A percentile compares a stretch with the other conserved stretches of the same genome.
Evolutionary conservation across 1,140 invertebrate genomes (phyloP).

Genomic region (Zaprionus vittiger): DNA sequence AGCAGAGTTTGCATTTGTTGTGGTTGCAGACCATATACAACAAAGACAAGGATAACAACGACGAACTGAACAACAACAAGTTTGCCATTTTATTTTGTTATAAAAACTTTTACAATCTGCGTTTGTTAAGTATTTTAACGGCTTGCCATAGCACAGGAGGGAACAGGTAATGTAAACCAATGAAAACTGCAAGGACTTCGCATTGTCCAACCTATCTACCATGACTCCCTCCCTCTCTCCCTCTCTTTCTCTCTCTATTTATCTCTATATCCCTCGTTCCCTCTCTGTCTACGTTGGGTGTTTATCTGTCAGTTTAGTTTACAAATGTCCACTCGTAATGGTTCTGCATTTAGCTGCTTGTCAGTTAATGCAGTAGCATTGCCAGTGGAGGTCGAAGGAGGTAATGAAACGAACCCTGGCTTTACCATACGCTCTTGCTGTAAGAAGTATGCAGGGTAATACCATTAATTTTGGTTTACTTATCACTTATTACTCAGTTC

Average conservation of each 20-base stretch:
- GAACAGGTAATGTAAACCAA: constrained; percentile 66
- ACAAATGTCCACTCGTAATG: constrained; percentile 81
- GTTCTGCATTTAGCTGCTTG: constrained; percentile 66
- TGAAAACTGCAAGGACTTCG: constrained; percentile 74
- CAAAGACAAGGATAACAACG: constrained; percentile 38
- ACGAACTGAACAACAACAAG: constrained; percentile 48
- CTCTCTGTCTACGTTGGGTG: constrained; percentile 56
- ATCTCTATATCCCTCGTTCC: background rate
- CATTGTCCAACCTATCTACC: constrained; percentile 44
- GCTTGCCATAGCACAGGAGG: constrained; percentile 33
- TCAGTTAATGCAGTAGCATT: constrained; percentile 28
- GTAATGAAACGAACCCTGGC: background rate
- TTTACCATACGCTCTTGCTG: constrained; percentile 52
- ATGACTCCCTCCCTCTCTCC: background rate
- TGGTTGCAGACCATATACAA: constrained; percentile 33
- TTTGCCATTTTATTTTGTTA: constrained; percentile 75
- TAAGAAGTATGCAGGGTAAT: background rate
- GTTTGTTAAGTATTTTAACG: constrained; percentile 83
- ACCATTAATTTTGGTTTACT: background rate
- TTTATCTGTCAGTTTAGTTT: constrained; percentile 83
- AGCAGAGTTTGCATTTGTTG: constrained; percentile 64
- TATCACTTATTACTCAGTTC: background rate
- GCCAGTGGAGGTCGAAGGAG: background rate
- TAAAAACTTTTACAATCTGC: constrained; percentile 81
- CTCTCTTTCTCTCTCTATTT: background rate